Evolutionary conservation across 2,888 invertebrate species (phyloP).

Genomic region (Cataglyphis cursor): DNA sequence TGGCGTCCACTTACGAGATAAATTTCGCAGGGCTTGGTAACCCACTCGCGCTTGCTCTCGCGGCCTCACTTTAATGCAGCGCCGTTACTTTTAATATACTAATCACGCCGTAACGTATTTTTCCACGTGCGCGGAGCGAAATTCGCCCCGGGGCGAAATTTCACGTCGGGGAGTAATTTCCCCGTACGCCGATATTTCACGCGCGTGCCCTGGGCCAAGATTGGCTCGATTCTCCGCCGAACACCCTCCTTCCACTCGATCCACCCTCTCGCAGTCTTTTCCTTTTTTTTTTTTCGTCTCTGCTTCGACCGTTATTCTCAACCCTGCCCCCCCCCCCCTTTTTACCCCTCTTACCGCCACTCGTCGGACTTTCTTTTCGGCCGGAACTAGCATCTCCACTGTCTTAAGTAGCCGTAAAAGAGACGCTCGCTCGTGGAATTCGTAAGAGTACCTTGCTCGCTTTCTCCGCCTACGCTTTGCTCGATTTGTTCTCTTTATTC

Average conservation of each 20-base stretch:
- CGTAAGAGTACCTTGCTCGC: slow-evolving; percentile 65
- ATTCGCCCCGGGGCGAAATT: slow-evolving; percentile 79
- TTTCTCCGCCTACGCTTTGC: slow-evolving; percentile 30
- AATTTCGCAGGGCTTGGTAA: slow-evolving; percentile 49
- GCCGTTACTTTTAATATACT: slow-evolving; percentile 79
- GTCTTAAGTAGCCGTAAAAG: slow-evolving; percentile 79
- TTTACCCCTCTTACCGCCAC: slow-evolving; percentile 3
- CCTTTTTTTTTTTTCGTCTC: slow-evolving; percentile 35
- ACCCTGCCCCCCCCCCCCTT: neutral
- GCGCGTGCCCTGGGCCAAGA: slow-evolving; percentile 83
- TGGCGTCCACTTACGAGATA: slow-evolving; percentile 43
- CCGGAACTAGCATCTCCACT: slow-evolving; percentile 65
- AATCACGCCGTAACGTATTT: slow-evolving; percentile 81
- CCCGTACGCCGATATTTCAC: slow-evolving; percentile 84
- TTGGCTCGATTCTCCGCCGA: slow-evolving; percentile 78
- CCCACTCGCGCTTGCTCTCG: slow-evolving; percentile 5
- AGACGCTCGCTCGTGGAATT: slow-evolving; percentile 78
- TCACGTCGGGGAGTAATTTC: slow-evolving; percentile 84
- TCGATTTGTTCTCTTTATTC: slow-evolving; percentile 61
- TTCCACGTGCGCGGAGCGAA: slow-evolving; percentile 64
- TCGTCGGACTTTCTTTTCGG: slow-evolving; percentile 47
- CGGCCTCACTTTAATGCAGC: slow-evolving; percentile 56
- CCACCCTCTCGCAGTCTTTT: slow-evolving; percentile 38
- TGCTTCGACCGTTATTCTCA: slow-evolving; percentile 47
- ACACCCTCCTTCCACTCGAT: neutral